phyloP scores from a whole-genome alignment of 1,140 invertebrate species.

The Aricia agestis region DNA sequence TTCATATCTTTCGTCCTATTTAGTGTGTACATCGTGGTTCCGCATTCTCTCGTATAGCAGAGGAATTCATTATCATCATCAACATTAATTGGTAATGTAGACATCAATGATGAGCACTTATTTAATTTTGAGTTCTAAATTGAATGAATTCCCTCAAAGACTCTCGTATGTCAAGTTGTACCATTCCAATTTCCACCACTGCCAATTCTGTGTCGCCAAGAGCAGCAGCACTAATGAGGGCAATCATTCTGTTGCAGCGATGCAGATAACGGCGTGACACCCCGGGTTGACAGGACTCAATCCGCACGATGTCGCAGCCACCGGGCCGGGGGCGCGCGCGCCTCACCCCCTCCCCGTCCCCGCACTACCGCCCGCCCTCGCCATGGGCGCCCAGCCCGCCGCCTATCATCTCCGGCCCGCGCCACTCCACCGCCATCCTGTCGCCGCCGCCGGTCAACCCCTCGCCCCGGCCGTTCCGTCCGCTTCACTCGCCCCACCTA shows the following conservation, averaged over 20 bases:
- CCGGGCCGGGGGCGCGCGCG: constrained; percentile 73
- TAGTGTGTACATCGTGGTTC: not conserved
- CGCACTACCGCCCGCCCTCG: constrained; percentile 79
- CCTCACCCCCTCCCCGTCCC: constrained; percentile 67
- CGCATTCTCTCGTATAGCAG: not conserved
- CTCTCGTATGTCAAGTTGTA: too few species aligned
- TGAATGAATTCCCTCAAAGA: too few species aligned
- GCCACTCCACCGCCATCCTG: constrained; percentile 69
- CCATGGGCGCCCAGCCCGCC: constrained; percentile 80
- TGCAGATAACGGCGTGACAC: constrained; percentile 72
- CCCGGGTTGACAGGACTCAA: constrained; percentile 72
- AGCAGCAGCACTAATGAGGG: too few species aligned
- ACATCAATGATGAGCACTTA: too few species aligned
- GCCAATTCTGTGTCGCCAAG: too few species aligned
- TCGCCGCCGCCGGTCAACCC: constrained; percentile 70
- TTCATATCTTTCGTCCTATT: not conserved
- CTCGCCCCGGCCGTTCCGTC: constrained; percentile 71
- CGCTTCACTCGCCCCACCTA: constrained; percentile 73
- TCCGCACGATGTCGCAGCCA: constrained; percentile 77
- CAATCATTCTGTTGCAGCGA: constrained; percentile 61
- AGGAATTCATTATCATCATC: not conserved
- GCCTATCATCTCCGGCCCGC: constrained; percentile 78
- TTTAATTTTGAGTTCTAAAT: too few species aligned
- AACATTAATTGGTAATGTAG: too few species aligned
- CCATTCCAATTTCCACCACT: too few species aligned